Conservation (phyloP, 2,113 vertebrate species). For the Falco punctatus region DNA sequence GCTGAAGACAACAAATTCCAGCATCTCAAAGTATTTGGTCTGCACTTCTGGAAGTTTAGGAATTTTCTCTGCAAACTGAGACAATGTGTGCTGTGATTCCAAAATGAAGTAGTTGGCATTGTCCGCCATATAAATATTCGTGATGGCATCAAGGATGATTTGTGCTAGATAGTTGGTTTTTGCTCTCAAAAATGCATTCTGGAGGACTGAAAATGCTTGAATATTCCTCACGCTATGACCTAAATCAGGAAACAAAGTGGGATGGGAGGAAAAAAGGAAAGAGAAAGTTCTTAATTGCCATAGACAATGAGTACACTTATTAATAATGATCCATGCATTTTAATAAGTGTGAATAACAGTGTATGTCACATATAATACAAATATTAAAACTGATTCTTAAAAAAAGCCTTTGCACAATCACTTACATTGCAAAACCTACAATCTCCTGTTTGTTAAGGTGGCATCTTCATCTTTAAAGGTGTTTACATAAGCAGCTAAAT, state of each 20-base stretch:
- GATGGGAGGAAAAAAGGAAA: constrained; percentile 10
- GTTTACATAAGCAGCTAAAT: not conserved
- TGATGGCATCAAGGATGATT: constrained; percentile 94
- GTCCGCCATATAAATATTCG: constrained; percentile 92
- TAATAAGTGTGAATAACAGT: not conserved
- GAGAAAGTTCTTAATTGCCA: not conserved
- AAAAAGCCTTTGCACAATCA: not conserved
- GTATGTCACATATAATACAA: not conserved
- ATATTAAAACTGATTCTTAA: not conserved
- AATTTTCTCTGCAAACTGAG: constrained; percentile 94
- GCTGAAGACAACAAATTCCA: constrained; percentile 96
- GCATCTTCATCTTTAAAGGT: not conserved
- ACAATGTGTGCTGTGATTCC: constrained; percentile 94
- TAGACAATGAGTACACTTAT: not conserved
- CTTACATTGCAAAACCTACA: not conserved
- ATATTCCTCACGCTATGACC: constrained; percentile 95
- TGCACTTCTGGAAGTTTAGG: constrained; percentile 90
- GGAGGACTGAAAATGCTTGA: constrained; percentile 95
- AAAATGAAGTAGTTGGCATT: constrained; percentile 97
- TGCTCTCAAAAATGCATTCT: constrained; percentile 94
- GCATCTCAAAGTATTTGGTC: constrained; percentile 95
- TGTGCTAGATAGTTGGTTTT: constrained; percentile 90
- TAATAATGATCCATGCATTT: not conserved
- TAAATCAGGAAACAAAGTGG: constrained; percentile 60
- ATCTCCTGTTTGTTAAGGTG: not conserved